A percentile compares a stretch with the other conserved stretches of the same genome.
phyloP scores from a whole-genome alignment of 2,113 vertebrate genomes.

The Lasiurus cinereus region DNA sequence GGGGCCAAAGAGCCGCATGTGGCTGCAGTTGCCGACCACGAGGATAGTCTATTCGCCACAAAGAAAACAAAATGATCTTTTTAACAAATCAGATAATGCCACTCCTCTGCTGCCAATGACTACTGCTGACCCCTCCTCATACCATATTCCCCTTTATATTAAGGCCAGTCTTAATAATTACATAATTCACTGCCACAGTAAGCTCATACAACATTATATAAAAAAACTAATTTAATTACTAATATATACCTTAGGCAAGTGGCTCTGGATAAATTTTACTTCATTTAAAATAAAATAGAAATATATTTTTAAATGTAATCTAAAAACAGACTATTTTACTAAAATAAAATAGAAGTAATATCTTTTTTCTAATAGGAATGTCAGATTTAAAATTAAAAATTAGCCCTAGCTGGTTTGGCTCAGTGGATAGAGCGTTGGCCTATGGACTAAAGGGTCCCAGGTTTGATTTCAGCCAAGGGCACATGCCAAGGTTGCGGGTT shows the following conservation, averaged over 20 bases:
- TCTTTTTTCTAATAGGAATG: conserved; percentile 46
- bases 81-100: neutral
- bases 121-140: neutral
- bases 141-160: neutral
- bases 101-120: neutral
- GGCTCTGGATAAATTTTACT: conserved; percentile 26
- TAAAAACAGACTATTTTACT: conserved; percentile 52
- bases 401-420: conserved; percentile 71
- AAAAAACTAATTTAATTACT: conserved; percentile 35
- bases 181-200: neutral
- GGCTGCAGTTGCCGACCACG: too few species aligned
- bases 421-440: too few species aligned
- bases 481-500: too few species aligned
- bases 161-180: neutral
- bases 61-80: neutral
- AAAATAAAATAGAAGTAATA: conserved; percentile 59
- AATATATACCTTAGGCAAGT: conserved; percentile 16
- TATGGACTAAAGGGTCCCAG: too few species aligned
- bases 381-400: conserved; percentile 63
- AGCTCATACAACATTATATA: neutral
- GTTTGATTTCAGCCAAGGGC: too few species aligned
- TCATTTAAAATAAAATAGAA: conserved; percentile 64
- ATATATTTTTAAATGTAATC: conserved; percentile 47
- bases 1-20: too few species aligned
- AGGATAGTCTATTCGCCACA: neutral